Percentiles rank a stretch among this genome's conserved stretches.
Conservation (phyloP, 2,113 vertebrate genomes). For the Panthera uncia region DNA sequence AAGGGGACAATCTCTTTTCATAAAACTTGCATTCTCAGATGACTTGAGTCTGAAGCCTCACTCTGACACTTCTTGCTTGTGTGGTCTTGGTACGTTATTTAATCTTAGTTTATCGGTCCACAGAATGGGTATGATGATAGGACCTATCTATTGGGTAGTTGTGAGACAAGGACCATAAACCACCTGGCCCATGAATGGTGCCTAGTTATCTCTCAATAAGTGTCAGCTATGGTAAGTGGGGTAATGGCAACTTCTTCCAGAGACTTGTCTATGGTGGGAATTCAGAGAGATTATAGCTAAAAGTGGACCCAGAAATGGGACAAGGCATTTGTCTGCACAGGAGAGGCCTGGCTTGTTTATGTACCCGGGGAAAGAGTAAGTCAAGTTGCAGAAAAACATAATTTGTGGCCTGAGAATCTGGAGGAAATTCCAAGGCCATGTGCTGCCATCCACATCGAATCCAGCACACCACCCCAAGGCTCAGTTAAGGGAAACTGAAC, state of each 20-base stretch:
- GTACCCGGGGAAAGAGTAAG: neutral
- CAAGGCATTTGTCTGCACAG: neutral
- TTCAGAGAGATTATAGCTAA: neutral
- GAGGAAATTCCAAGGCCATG: fast-evolving
- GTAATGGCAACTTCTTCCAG: neutral
- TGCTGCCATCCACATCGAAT: neutral
- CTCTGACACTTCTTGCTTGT: neutral
- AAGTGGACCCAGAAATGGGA: neutral
- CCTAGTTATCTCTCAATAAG: neutral
- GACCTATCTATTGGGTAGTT: neutral
- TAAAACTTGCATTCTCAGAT: neutral
- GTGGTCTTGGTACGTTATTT: neutral
- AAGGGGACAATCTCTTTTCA: neutral
- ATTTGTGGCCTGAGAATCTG: neutral
- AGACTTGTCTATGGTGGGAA: neutral
- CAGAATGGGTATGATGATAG: neutral
- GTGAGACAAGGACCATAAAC: neutral
- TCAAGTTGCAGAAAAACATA: neutral
- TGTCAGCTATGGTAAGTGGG: neutral
- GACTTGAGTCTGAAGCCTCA: neutral
- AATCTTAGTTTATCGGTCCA: neutral
- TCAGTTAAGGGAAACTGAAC: neutral
- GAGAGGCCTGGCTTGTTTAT: neutral
- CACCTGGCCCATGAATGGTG: too few relatives aligned
- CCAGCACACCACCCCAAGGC: neutral